Percentiles rank a stretch among this genome's conserved stretches.
phyloP scores from a whole-genome alignment of 2,888 invertebrate species.

The Amitus sp. region DNA sequence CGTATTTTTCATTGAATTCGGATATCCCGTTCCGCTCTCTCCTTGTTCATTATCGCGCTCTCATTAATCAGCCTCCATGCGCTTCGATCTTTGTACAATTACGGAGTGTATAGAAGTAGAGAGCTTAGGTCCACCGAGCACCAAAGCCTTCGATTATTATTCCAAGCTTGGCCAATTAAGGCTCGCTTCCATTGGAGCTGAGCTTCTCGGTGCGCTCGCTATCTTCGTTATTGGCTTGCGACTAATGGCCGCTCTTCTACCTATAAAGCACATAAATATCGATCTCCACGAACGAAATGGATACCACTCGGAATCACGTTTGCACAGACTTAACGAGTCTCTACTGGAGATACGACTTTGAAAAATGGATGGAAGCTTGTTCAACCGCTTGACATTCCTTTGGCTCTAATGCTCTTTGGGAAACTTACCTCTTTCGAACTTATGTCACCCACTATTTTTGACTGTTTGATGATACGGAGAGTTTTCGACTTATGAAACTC shows the following conservation, averaged over 20 bases:
- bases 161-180: constrained; percentile 38
- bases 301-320: constrained; percentile 11
- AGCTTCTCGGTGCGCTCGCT: constrained; percentile 16
- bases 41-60: constrained; percentile 34
- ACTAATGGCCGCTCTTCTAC: constrained; percentile 30
- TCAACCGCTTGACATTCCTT: constrained; percentile 1
- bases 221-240: constrained; percentile 18
- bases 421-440: neutral
- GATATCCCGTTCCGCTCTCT: constrained; percentile 32
- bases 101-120: constrained; percentile 33
- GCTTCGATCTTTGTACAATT: constrained; percentile 34
- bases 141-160: constrained; percentile 35
- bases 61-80: constrained; percentile 38
- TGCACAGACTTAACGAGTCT: neutral
- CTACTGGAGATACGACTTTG: neutral
- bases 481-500: neutral
- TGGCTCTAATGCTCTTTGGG: neutral
- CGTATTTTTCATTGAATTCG: constrained; percentile 26
- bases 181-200: constrained; percentile 18
- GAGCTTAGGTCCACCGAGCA: constrained; percentile 11
- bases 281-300: constrained; percentile 11
- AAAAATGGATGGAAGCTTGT: neutral
- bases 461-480: neutral
- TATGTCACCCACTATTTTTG: neutral
- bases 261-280: constrained; percentile 16